Conservation (phyloP, 2,888 invertebrate species). For the Biston betularia region DNA sequence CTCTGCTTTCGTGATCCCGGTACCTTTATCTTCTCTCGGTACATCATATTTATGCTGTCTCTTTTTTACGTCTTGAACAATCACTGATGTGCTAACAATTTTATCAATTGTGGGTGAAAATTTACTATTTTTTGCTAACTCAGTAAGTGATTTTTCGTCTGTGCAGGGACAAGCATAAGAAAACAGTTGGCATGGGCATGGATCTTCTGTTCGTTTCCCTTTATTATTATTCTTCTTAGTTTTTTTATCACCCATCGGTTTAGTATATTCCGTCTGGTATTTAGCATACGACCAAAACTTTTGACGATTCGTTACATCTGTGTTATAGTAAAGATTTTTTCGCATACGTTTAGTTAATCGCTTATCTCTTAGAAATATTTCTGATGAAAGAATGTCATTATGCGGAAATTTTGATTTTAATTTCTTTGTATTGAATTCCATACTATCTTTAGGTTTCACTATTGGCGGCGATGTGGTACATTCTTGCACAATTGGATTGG, state of each 20-base stretch:
- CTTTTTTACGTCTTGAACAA: slow-evolving; percentile 39
- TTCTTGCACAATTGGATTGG: slow-evolving; percentile 66
- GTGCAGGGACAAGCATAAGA: slow-evolving; percentile 72
- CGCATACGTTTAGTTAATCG: slow-evolving; percentile 41
- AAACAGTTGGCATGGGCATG: slow-evolving; percentile 75
- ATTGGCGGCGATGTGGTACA: slow-evolving; percentile 66
- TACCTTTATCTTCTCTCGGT: slow-evolving; percentile 53
- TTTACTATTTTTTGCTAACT: slow-evolving; percentile 58
- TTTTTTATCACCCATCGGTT: slow-evolving; percentile 60
- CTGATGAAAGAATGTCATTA: slow-evolving; percentile 60
- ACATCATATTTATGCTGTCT: slow-evolving; percentile 49
- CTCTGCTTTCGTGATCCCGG: slow-evolving; percentile 42
- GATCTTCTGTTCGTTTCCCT: slow-evolving; percentile 61
- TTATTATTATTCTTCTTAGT: slow-evolving; percentile 57
- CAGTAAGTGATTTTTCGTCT: slow-evolving; percentile 60
- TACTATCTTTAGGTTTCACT: slow-evolving; percentile 54
- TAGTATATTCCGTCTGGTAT: slow-evolving; percentile 66
- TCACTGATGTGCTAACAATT: slow-evolving; percentile 56
- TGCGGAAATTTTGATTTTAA: slow-evolving; percentile 51
- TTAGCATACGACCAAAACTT: slow-evolving; percentile 73
- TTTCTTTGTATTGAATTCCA: slow-evolving; percentile 55
- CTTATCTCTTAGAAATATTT: slow-evolving; percentile 66
- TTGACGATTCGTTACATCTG: slow-evolving; percentile 55
- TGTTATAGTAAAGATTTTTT: slow-evolving; percentile 48
- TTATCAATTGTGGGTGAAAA: slow-evolving; percentile 55